Percentiles rank a stretch among this genome's conserved stretches.
These are phyloP conservation scores for Macrophya annulata DNA, from an alignment of 2,888 invertebrate genomes.

Conservation along the genomic window DNA sequence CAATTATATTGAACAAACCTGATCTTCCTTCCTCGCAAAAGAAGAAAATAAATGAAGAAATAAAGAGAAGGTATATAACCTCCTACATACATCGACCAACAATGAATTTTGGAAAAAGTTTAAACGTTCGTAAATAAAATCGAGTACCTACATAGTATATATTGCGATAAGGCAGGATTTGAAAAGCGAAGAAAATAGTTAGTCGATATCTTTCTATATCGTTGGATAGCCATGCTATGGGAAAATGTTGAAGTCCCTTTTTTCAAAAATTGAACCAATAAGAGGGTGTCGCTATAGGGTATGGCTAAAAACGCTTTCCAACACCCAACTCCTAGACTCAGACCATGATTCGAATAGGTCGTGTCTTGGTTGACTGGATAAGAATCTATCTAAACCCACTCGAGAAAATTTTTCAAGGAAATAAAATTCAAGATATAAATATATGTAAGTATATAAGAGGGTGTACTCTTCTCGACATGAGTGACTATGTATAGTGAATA, in stretches of 20 bases:
- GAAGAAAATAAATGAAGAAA: not conserved
- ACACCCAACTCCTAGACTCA: not conserved
- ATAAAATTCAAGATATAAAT: not conserved
- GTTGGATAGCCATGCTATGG: not conserved
- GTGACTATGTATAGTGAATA: not conserved
- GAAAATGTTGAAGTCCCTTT: constrained; percentile 27
- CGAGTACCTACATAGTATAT: not conserved
- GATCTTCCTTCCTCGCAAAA: not conserved
- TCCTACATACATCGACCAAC: no score
- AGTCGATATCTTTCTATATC: not conserved
- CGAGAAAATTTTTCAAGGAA: constrained; percentile 12
- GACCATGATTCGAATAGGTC: constrained; percentile 5
- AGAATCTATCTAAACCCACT: not conserved
- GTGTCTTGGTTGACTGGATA: not conserved
- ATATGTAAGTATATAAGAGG: not conserved
- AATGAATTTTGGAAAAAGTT: not conserved
- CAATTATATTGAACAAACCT: not conserved
- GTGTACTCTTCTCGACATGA: not conserved
- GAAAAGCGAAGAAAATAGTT: constrained; percentile 30
- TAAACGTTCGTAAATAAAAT: not conserved
- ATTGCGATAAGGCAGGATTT: not conserved
- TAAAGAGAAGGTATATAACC: no score
- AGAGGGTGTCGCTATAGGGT: constrained; percentile 17
- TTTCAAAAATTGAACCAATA: constrained; percentile 55
- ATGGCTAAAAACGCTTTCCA: not conserved